Conservation (phyloP, 2,113 vertebrate species). For the Globicephala melas region DNA sequence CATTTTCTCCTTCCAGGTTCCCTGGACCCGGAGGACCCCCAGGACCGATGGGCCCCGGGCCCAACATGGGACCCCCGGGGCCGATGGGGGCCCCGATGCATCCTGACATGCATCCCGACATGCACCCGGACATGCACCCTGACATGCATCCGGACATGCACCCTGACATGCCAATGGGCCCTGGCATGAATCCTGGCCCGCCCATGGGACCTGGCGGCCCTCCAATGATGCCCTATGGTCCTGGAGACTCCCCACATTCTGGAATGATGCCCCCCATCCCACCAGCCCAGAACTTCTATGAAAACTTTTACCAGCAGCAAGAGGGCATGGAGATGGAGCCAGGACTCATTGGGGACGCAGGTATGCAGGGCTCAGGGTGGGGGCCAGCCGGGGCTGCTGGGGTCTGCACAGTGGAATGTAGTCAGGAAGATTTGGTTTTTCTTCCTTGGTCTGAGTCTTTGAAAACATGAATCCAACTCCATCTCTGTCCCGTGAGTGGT, state of each 20-base stretch:
- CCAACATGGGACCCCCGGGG: conserved; percentile 76
- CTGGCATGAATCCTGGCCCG: conserved; percentile 80
- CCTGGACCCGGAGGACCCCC: conserved; percentile 86
- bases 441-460: neutral
- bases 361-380: conserved; percentile 7
- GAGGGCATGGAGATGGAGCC: conserved; percentile 87
- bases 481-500: neutral
- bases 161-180: conserved; percentile 84
- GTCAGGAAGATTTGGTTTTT: neutral
- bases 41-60: conserved; percentile 79
- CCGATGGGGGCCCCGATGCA: conserved; percentile 82
- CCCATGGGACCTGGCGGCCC: conserved; percentile 80
- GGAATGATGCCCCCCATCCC: conserved; percentile 86
- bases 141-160: conserved; percentile 87
- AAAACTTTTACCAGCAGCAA: conserved; percentile 90
- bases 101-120: conserved; percentile 82
- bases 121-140: conserved; percentile 83
- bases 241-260: conserved; percentile 86
- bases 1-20: conserved; percentile 81
- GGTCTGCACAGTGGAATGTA: accelerated
- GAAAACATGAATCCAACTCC: neutral
- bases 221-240: conserved; percentile 89
- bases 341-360: conserved; percentile 75
- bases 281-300: conserved; percentile 88
- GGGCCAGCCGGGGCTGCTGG: neutral